Evolutionary conservation across 2,113 vertebrate genomes (phyloP), one percentile per base, ranked within the genome.

Genomic region (Malurus alboscapulatus): DNA sequence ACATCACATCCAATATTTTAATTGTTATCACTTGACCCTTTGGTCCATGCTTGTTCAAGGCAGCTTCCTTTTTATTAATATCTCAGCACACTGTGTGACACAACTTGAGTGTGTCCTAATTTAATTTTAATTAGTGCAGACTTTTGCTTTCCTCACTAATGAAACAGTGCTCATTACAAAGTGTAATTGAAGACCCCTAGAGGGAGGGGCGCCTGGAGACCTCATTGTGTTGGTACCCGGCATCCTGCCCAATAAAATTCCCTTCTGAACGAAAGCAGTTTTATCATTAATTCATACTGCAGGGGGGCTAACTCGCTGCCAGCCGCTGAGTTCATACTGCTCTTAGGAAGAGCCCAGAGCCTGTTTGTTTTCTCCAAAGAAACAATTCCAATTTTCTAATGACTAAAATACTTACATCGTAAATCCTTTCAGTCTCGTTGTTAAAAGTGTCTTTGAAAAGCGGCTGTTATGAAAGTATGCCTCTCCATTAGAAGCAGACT

Each of bases 141-240:
- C 95, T 96, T 95, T 96, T 96, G 94, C 96, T 97, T 97, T 95
- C 95, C 95, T 96, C 88, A 79, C 94, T 97, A 97, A 96, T 97
- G 97, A 96, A 96, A 97, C 94, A 96, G 85, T 85, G 86, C 96
- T 97, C 96, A 97, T 97, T 97, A 97, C 5, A 63, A 93, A 95
- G 96, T 96, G 95, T 97, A 97, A 97, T 97, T 97, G 97, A 96
- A 97, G 97, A 95, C 87, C 91, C 96, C 96, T 94, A 96, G 96
- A 95, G 96, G 97, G 95, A 95, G 96, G 96, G 94, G 88, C 2
- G 94, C 88, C 94, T 94, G 87, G 95, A 95, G 97, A 97, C 88
- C 79, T 96, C 93, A 92, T 96, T 93, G 93, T 96, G 94, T 77
- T 84, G 89, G 89, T 94, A 95, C 92, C 93, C 92, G 84, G 97